phyloP scores from a whole-genome alignment of 2,797 vertebrate genomes.

The Sylvia borin region DNA sequence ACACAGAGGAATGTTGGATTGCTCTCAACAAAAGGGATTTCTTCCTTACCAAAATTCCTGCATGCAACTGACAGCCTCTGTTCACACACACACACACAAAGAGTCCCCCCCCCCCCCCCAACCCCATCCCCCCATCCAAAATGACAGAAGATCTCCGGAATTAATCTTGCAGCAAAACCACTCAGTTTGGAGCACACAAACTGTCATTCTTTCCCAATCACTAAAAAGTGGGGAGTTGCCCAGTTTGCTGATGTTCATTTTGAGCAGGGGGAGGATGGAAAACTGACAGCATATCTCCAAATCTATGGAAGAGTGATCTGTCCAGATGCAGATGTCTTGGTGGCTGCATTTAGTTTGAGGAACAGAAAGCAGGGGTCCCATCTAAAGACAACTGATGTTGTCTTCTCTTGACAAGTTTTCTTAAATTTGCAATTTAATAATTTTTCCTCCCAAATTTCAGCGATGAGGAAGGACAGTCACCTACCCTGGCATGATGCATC shows the following conservation, averaged over 20 bases:
- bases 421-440: neutral
- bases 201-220: neutral
- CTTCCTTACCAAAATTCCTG: neutral
- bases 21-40: neutral
- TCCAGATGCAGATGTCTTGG: slow-evolving; percentile 42
- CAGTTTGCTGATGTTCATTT: neutral
- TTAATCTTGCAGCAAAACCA: slow-evolving; percentile 15
- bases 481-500: neutral
- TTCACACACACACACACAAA: neutral
- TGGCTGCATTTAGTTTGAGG: slow-evolving; percentile 9
- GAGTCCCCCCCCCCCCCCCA: neutral
- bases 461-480: neutral
- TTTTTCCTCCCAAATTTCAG: neutral
- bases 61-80: neutral
- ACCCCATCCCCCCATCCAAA: neutral
- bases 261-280: neutral
- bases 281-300: slow-evolving; percentile 3
- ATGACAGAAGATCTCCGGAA: slow-evolving; percentile 13
- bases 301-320: slow-evolving; percentile 19
- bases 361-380: slow-evolving; percentile 4
- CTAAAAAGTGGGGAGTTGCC: neutral
- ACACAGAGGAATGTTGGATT: neutral
- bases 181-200: neutral
- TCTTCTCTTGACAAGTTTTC: slow-evolving; percentile 41
- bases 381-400: slow-evolving; percentile 12